Base-by-base conservation (phyloP, 2,113 vertebrate genomes). In the Lagopus muta region DNA sequence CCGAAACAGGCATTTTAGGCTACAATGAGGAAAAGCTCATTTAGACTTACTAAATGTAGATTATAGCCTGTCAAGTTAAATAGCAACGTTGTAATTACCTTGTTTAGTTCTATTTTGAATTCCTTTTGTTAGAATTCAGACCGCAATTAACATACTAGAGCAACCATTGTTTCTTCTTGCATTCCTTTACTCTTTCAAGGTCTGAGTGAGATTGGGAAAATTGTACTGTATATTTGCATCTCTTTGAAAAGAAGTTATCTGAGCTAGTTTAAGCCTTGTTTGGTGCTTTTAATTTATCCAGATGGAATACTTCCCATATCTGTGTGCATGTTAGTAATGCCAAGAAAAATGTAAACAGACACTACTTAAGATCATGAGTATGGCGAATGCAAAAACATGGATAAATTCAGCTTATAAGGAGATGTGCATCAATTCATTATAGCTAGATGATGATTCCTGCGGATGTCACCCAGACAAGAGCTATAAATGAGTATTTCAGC, bases 31-130 rank as follows among this genome's bases (percentile, higher is more conserved):
- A 72, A 89, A 76, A 88, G 48, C 65, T 89, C 72, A 72, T 82
- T 83, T 81, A 22, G 38, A 47, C 22, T 90, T 93, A 93, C 92
- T 92, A 96, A 91, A 88, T 94, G 80, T 86, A 96, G 94, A 96
- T 96, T 93, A 85, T 52, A 97, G 78, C 60, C 87, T 96, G 86
- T 82, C 74, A 11, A 82, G 45, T 94, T 85, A 83, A 92, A 90
- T 80, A 90, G 90, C 88, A 88, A 93, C 74, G 92, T 92, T 83
- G 78, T 94, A 94, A 94, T 96, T 76, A 95, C 95, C 91, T 94
- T 95, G 92, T 94, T 97, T 79, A 52, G 88, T 96, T 92, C 80
- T 96, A 89, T 95, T 94, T 95, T 66, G 80, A 90, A 94, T 94
- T 89, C 77, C 62, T 89, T 97, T 95, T 96, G 94, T 97, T 91